Evolutionary conservation across 2,888 invertebrate species (phyloP).

Genomic region (Boloria euphrosyne): DNA sequence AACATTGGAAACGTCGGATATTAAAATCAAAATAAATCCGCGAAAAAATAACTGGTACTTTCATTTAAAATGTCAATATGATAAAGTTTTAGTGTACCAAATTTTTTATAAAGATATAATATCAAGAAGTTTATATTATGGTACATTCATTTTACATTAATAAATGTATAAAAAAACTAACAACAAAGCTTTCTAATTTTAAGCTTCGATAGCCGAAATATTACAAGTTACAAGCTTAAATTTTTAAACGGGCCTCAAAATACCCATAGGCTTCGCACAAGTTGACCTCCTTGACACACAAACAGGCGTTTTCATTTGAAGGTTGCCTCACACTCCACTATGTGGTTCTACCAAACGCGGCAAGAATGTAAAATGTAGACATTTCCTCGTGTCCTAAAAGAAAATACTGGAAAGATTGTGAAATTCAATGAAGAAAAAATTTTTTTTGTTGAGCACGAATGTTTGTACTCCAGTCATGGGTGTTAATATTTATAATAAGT

Average conservation of each 20-base stretch:
- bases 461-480: too few relatives aligned
- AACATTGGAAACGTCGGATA: too few relatives aligned
- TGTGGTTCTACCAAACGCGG: slow-evolving; percentile 25
- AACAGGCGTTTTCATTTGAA: slow-evolving; percentile 24
- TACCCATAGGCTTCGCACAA: slow-evolving; percentile 4
- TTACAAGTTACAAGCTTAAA: neutral
- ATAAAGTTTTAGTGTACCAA: too few relatives aligned
- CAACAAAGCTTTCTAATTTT: neutral
- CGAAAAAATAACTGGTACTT: too few relatives aligned
- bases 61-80: too few relatives aligned
- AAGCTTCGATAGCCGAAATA: neutral
- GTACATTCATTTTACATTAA: too few relatives aligned
- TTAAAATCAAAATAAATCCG: too few relatives aligned
- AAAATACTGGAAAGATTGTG: slow-evolving; percentile 10
- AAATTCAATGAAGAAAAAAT: slow-evolving; percentile 7
- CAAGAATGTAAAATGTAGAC: slow-evolving; percentile 7
- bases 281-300: slow-evolving; percentile 26
- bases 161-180: too few relatives aligned
- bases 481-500: too few relatives aligned
- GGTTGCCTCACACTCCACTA: slow-evolving; percentile 31
- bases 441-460: too few relatives aligned
- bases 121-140: too few relatives aligned
- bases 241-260: slow-evolving; percentile 1
- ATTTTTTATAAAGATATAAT: too few relatives aligned
- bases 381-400: slow-evolving; percentile 15